Percentiles rank a stretch among this genome's conserved stretches.
These are phyloP conservation scores for Andricus grossulariae DNA, from an alignment of 1,140 invertebrate species.

Conservation along the genomic window DNA sequence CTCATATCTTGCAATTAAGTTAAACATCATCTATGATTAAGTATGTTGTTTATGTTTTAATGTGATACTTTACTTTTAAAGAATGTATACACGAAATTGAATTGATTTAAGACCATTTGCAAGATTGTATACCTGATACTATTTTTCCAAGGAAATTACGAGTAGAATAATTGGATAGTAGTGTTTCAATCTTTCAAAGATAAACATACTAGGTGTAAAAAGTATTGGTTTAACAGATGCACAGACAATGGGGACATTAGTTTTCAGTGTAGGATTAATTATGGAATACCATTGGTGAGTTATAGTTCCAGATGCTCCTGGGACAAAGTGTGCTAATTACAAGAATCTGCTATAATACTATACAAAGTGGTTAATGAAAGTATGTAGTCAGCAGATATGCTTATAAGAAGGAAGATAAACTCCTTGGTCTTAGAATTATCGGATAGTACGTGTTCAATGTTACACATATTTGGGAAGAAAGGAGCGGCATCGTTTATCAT, in stretches of 20 bases:
- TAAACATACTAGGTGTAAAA: conserved; percentile 2
- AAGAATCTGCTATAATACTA: background rate
- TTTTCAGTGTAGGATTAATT: conserved; percentile 20
- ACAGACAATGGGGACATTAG: conserved; percentile 16
- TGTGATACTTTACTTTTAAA: no score
- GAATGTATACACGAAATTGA: no score
- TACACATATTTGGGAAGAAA: conserved; percentile 8
- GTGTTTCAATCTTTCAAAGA: background rate
- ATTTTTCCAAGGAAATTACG: background rate
- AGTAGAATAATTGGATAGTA: background rate
- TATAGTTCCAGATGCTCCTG: conserved; percentile 2
- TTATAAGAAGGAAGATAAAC: conserved; percentile 16
- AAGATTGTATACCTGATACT: no score
- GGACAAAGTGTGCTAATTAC: conserved; percentile 29
- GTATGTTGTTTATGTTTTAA: background rate
- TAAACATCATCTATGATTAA: background rate
- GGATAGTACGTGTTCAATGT: background rate
- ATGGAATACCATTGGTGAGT: conserved; percentile 21
- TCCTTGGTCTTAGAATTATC: background rate
- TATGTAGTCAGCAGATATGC: background rate
- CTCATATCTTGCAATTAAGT: conserved; percentile 7
- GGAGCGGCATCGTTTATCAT: background rate
- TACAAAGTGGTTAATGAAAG: conserved; percentile 17
- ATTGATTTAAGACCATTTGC: no score
- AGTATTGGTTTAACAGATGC: background rate